These are phyloP conservation scores for Nasonia vitripennis DNA, from an alignment of 1,140 invertebrate species.

Conservation along the genomic window DNA sequence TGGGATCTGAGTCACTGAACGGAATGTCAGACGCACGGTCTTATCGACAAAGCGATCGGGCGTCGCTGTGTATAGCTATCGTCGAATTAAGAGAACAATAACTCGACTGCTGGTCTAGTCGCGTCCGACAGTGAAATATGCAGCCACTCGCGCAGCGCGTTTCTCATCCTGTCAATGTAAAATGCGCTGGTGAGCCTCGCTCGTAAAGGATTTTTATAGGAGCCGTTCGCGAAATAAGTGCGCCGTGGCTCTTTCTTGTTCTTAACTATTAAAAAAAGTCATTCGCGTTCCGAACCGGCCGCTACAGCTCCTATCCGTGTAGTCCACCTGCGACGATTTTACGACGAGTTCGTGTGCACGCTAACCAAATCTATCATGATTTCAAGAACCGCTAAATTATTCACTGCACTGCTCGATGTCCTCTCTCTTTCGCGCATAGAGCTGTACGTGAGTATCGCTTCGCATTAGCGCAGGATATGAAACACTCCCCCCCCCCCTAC, in stretches of 20 bases:
- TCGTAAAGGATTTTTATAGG: conserved; percentile 40
- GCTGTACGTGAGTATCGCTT: background rate
- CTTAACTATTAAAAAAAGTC: conserved; percentile 41
- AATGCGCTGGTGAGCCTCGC: background rate
- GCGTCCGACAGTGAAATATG: background rate
- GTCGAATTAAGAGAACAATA: background rate
- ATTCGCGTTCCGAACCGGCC: background rate
- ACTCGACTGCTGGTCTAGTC: background rate
- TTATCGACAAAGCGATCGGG: too few relatives aligned
- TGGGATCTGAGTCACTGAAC: too few relatives aligned
- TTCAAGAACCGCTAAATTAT: conserved; percentile 27
- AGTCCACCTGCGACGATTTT: conserved; percentile 34
- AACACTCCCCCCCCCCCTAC: background rate
- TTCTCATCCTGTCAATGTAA: conserved; percentile 22
- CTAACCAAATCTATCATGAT: conserved; percentile 33
- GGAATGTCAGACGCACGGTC: too few relatives aligned
- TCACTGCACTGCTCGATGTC: background rate
- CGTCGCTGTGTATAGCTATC: too few relatives aligned
- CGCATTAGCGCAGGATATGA: background rate
- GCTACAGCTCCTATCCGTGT: background rate
- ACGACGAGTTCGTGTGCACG: conserved; percentile 24
- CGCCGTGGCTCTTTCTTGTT: conserved; percentile 1
- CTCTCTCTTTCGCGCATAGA: background rate
- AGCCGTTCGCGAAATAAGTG: conserved; percentile 1
- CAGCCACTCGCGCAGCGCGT: too few relatives aligned